These are phyloP conservation scores for Drosophila grimshawi DNA, from an alignment of 1,140 invertebrate genomes.

Conservation along the genomic window DNA sequence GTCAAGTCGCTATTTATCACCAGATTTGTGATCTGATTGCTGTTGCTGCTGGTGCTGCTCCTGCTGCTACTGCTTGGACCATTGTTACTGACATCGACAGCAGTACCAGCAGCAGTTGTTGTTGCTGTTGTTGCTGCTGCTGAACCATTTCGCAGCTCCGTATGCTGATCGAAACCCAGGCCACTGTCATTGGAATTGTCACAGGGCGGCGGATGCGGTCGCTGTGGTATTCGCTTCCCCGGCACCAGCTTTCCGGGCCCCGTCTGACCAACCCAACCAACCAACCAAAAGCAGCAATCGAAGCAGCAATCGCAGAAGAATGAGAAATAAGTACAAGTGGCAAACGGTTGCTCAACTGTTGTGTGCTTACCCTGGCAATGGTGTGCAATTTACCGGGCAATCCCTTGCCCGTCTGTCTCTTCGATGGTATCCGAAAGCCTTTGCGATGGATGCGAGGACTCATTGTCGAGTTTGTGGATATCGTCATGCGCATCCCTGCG, in stretches of 20 bases:
- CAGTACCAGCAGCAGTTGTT: constrained; percentile 8
- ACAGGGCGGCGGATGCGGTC: constrained; percentile 85
- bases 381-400: constrained; percentile 85
- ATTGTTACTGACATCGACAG: constrained; percentile 25
- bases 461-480: constrained; percentile 88
- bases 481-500: constrained; percentile 89
- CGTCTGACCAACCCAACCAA: constrained; percentile 40
- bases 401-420: constrained; percentile 86
- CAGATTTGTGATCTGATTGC: constrained; percentile 37
- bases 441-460: constrained; percentile 87
- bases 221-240: constrained; percentile 84
- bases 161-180: constrained; percentile 89
- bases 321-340: background rate
- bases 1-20: constrained; percentile 61
- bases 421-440: constrained; percentile 85
- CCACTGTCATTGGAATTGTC: constrained; percentile 94
- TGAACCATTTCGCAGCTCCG: constrained; percentile 69
- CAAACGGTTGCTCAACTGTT: background rate
- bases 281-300: no score
- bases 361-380: constrained; percentile 70
- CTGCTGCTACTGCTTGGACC: constrained; percentile 26
- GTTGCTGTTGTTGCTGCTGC: background rate
- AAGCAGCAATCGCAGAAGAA: background rate
- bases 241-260: constrained; percentile 85
- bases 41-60: constrained; percentile 20